These are phyloP conservation scores for Fringilla coelebs DNA, from an alignment of 2,797 vertebrate species.

Conservation along the genomic window DNA sequence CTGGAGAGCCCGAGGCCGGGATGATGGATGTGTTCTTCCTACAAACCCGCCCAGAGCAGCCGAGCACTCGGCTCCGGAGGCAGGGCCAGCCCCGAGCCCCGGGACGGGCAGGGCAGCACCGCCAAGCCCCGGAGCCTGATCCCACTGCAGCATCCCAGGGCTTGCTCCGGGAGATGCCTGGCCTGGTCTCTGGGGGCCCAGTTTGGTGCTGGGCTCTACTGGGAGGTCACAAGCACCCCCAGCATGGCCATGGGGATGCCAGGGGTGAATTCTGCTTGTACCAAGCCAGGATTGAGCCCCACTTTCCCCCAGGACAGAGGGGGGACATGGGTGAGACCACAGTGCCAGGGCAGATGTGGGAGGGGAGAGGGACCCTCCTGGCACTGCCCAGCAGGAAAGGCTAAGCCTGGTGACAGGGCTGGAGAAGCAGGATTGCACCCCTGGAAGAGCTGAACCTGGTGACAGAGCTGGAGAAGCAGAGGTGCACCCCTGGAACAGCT, in stretches of 20 bases:
- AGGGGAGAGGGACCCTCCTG: not conserved
- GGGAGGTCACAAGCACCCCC: not conserved
- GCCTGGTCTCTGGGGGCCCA: not conserved
- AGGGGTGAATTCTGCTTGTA: too few species aligned
- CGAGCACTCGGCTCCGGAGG: rapidly evolving
- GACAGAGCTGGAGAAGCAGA: too few species aligned
- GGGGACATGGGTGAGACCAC: rapidly evolving
- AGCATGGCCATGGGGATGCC: rapidly evolving
- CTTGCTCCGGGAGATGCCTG: not conserved
- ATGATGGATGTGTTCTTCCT: not conserved
- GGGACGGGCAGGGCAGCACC: not conserved
- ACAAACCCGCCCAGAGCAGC: rapidly evolving
- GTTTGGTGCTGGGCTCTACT: not conserved
- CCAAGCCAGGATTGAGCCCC: not conserved
- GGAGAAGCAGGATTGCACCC: too few species aligned
- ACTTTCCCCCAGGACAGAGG: rapidly evolving
- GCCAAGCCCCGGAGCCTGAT: rapidly evolving
- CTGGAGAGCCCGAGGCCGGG: not conserved
- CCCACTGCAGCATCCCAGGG: rapidly evolving
- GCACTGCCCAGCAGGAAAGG: not conserved
- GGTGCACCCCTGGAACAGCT: too few species aligned
- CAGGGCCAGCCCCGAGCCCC: too few species aligned
- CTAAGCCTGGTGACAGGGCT: too few species aligned
- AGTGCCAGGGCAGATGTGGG: rapidly evolving
- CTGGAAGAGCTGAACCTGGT: not conserved